Evolutionary conservation across 2,797 vertebrate species (phyloP).

Genomic region (Meriones psammophilus): DNA sequence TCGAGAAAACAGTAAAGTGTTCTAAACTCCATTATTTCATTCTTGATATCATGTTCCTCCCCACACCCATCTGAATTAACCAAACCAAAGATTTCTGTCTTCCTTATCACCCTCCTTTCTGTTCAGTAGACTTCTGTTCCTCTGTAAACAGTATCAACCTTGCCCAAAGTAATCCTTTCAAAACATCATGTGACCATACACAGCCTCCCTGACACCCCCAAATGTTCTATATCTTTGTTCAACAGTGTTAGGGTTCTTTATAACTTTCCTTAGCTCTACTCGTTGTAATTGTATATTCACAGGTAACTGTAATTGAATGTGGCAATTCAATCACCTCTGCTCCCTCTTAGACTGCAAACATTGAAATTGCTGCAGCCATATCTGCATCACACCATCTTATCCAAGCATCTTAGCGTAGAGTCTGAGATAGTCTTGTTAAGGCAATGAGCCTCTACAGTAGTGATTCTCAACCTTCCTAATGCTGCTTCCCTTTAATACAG

Average conservation of each 20-base stretch:
- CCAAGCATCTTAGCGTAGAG: not conserved
- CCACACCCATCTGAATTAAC: no score
- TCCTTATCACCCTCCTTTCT: not conserved
- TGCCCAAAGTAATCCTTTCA: conserved; percentile 13
- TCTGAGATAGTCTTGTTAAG: not conserved
- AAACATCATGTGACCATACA: not conserved
- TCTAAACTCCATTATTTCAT: not conserved
- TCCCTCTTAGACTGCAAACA: not conserved
- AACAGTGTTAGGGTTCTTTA: not conserved
- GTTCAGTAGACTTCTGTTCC: not conserved
- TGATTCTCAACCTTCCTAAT: not conserved
- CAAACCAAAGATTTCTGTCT: not conserved
- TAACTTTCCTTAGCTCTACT: not conserved
- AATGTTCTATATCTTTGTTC: not conserved
- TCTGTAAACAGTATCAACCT: not conserved
- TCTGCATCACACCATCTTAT: not conserved
- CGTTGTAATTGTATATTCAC: not conserved
- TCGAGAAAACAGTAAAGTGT: not conserved
- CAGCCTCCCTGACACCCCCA: not conserved
- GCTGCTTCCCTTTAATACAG: not conserved
- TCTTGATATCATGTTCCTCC: not conserved
- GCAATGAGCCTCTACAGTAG: not conserved
- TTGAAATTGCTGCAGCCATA: not conserved
- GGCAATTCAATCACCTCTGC: not conserved
- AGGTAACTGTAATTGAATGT: not conserved